Conservation (phyloP, 1,140 invertebrate species). For the Micrasema minimum region DNA sequence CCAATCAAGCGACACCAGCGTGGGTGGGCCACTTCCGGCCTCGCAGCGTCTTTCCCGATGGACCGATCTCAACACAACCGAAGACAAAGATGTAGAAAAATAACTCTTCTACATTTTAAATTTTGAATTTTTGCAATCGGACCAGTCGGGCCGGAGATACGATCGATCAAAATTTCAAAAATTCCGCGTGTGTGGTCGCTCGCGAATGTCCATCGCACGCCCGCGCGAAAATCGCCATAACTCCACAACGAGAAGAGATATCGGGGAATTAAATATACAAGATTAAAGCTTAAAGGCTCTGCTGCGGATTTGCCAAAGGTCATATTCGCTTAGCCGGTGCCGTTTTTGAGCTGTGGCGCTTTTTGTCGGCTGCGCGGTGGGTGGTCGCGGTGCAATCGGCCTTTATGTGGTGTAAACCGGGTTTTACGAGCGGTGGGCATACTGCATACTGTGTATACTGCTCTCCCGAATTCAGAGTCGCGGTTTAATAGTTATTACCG, state of each 20-base stretch:
- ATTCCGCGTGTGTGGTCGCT: conserved; percentile 8
- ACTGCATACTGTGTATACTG: too few relatives aligned
- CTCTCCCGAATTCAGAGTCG: conserved; percentile 12
- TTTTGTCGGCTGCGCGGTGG: conserved; percentile 32
- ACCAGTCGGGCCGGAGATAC: not conserved
- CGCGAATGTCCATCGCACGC: not conserved
- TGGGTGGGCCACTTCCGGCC: conserved; percentile 27
- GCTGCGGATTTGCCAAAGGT: not conserved
- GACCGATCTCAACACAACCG: conserved; percentile 8
- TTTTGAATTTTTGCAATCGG: conserved; percentile 25
- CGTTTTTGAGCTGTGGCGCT: conserved; percentile 26
- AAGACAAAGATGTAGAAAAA: conserved; percentile 10
- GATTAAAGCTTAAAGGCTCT: conserved; percentile 2
- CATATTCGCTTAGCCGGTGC: conserved; percentile 2
- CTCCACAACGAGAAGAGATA: conserved; percentile 7
- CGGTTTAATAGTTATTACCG: conserved; percentile 15
- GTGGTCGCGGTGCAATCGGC: conserved; percentile 13
- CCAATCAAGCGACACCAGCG: conserved; percentile 20
- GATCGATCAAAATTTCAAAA: conserved; percentile 16
- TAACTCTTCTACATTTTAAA: conserved; percentile 1
- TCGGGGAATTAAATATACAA: not conserved
- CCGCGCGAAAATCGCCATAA: conserved; percentile 5
- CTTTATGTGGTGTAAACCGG: conserved; percentile 15
- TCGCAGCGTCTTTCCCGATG: conserved; percentile 1
- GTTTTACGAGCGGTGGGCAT: conserved; percentile 27